Evolutionary conservation across 35 echinoderm and acorn worm genomes (phyloP).

Genomic region (Apostichopus parvimensis): DNA sequence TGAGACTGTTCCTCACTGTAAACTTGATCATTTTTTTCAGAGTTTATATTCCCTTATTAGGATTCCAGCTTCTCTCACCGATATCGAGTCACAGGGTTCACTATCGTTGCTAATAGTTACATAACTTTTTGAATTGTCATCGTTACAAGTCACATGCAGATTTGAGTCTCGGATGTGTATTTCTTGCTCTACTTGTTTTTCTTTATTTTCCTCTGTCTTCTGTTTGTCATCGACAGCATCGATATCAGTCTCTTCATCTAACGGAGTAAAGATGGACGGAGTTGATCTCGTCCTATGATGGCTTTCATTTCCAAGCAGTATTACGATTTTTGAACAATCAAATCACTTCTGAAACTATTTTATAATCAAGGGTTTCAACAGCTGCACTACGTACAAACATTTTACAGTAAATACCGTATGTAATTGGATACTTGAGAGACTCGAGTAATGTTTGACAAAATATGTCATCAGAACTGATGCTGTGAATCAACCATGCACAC

Average conservation of each 20-base stretch:
- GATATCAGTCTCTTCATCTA: slow-evolving; percentile 19
- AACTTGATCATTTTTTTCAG: background rate
- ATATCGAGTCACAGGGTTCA: background rate
- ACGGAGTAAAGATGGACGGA: background rate
- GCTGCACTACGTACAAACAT: too few relatives aligned
- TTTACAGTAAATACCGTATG: too few relatives aligned
- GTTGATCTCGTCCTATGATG: too few relatives aligned
- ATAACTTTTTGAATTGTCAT: background rate
- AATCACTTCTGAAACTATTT: too few relatives aligned
- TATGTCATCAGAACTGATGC: too few relatives aligned
- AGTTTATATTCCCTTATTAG: background rate
- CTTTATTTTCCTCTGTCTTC: background rate
- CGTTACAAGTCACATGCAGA: background rate
- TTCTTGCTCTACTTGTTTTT: background rate
- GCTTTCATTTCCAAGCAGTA: too few relatives aligned
- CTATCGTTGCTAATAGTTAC: background rate
- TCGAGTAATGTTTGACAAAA: too few relatives aligned
- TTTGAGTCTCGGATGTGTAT: background rate
- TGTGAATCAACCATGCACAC: too few relatives aligned
- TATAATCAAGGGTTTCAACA: too few relatives aligned
- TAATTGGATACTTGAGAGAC: too few relatives aligned
- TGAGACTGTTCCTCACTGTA: background rate
- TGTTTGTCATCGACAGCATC: background rate
- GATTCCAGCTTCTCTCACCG: background rate
- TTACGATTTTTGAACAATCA: too few relatives aligned